Conservation (phyloP, 2,113 vertebrate species). For the Anguilla japonica region DNA sequence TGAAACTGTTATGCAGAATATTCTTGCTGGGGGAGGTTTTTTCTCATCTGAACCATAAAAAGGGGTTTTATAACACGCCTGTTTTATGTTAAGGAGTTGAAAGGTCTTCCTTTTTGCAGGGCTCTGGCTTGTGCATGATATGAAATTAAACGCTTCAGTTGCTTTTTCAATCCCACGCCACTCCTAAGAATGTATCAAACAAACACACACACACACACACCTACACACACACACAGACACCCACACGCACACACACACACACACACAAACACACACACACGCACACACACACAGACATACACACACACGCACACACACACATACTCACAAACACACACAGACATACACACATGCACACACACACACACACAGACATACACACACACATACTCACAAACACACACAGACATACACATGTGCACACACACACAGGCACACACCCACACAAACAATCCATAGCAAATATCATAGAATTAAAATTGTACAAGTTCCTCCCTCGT, state of each 20-base stretch:
- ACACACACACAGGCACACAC: too few species aligned
- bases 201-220: not conserved
- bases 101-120: not conserved
- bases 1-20: not conserved
- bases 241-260: too few species aligned
- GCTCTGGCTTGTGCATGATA: not conserved
- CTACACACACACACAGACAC: too few species aligned
- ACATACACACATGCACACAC: too few species aligned
- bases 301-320: too few species aligned
- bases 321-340: too few species aligned
- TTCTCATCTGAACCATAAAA: not conserved
- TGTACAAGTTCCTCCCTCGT: not conserved
- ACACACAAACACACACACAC: too few species aligned
- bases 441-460: too few species aligned
- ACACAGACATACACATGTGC: too few species aligned
- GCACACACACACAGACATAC: too few species aligned
- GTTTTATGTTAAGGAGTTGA: not conserved
- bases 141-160: not conserved
- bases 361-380: too few species aligned
- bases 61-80: not conserved
- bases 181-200: not conserved
- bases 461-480: not conserved
- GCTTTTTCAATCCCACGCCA: not conserved
- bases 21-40: not conserved
- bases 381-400: not conserved